phyloP scores from a whole-genome alignment of 2,797 vertebrate genomes.

The Sternotherus odoratus region DNA sequence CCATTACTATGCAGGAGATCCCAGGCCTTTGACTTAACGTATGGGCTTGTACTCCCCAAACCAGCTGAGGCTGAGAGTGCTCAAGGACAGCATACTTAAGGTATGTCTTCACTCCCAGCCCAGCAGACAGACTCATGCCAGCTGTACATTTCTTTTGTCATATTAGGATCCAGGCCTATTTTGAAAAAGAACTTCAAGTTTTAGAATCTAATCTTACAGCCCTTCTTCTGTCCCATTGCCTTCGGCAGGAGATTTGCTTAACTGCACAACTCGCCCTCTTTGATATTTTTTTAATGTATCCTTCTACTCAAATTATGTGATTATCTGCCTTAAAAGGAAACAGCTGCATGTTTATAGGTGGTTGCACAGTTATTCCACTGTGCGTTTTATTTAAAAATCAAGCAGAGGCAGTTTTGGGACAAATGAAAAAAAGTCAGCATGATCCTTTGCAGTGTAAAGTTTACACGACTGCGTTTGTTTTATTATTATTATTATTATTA shows the following conservation, averaged over 20 bases:
- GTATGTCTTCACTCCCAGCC: too few relatives aligned
- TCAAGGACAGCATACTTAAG: neutral
- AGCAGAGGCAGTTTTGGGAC: neutral
- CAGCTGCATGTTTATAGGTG: neutral
- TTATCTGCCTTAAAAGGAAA: neutral
- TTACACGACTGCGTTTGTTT: too few relatives aligned
- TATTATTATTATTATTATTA: neutral
- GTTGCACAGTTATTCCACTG: neutral
- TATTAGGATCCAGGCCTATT: neutral
- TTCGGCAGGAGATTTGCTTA: neutral
- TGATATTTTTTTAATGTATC: neutral
- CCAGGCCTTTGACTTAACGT: neutral
- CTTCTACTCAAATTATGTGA: neutral
- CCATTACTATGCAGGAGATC: neutral
- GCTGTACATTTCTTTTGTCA: too few relatives aligned
- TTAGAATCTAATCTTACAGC: neutral
- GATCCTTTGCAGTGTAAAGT: neutral
- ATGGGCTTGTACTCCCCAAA: neutral
- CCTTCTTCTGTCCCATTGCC: neutral
- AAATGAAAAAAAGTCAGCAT: accelerated
- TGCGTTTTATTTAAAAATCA: neutral
- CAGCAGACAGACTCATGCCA: too few relatives aligned
- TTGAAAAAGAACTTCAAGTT: neutral
- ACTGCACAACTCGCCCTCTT: neutral
- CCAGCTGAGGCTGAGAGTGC: neutral